Evolutionary conservation across 2,113 vertebrate genomes (phyloP).

Genomic region (Ornithorhynchus anatinus): DNA sequence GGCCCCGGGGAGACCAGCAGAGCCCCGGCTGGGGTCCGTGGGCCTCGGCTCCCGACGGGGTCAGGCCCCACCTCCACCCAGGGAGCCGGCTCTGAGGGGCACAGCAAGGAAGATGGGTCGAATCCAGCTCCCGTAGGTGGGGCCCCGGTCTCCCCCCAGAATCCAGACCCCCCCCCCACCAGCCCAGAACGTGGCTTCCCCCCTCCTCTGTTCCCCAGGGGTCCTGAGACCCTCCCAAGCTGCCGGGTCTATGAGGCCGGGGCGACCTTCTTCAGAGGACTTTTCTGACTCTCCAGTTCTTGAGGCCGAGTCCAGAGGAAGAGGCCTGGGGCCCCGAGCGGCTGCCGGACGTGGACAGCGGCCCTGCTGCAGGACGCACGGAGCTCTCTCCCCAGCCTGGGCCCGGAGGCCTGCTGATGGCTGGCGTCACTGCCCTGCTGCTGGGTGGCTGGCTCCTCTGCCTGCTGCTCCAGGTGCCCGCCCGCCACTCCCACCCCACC

Average conservation of each 20-base stretch:
- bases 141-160: background rate
- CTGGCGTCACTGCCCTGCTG: conserved; percentile 71
- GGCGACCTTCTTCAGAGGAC: no score
- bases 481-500: background rate
- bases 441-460: conserved; percentile 83
- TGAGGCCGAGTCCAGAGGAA: conserved; percentile 9
- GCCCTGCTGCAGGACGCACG: conserved; percentile 5
- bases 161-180: background rate
- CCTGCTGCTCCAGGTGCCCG: conserved; percentile 72
- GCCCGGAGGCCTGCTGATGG: conserved; percentile 73
- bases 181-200: no score
- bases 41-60: no score
- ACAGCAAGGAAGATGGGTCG: background rate
- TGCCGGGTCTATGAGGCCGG: no score
- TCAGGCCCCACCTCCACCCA: no score
- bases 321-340: background rate
- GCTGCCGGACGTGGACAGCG: background rate
- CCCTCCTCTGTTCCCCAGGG: no score
- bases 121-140: background rate
- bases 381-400: conserved; percentile 54
- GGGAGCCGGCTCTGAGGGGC: no score
- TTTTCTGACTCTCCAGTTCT: conserved; percentile 53
- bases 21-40: background rate
- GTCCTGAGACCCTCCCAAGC: no score
- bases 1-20: rapidly evolving